Evolutionary conservation across 2,888 invertebrate genomes (phyloP).

Genomic region (Microchrysa polita): DNA sequence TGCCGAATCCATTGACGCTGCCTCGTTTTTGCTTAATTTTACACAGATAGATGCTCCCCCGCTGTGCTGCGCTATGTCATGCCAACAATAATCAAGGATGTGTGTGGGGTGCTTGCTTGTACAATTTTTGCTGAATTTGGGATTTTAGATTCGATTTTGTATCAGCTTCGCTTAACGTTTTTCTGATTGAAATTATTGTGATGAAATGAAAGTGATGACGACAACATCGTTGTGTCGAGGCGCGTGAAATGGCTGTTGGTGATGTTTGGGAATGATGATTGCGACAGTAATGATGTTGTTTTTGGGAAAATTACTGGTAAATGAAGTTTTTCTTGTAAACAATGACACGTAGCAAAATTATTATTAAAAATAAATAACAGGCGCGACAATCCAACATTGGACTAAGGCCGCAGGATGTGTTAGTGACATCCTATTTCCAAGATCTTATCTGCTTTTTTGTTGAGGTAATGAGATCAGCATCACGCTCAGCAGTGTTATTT

Average conservation of each 20-base stretch:
- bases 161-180: conserved; percentile 15
- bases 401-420: no score
- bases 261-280: neutral
- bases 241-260: neutral
- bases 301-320: neutral
- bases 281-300: neutral
- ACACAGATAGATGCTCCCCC: neutral
- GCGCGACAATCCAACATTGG: no score
- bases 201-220: conserved; percentile 27
- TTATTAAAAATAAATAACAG: no score
- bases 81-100: conserved; percentile 5
- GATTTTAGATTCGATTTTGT: conserved; percentile 24
- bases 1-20: neutral
- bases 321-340: no score
- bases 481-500: no score
- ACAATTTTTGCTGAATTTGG: conserved; percentile 39
- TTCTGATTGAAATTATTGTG: conserved; percentile 43
- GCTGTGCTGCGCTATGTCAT: no score
- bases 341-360: no score
- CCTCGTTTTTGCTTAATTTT: neutral
- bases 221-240: neutral
- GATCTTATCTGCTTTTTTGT: no score
- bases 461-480: no score
- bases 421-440: no score
- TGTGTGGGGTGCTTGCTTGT: conserved; percentile 9